Evolutionary conservation across 2,113 vertebrate species (phyloP).

Genomic region (Phrynosoma blainvillii): DNA sequence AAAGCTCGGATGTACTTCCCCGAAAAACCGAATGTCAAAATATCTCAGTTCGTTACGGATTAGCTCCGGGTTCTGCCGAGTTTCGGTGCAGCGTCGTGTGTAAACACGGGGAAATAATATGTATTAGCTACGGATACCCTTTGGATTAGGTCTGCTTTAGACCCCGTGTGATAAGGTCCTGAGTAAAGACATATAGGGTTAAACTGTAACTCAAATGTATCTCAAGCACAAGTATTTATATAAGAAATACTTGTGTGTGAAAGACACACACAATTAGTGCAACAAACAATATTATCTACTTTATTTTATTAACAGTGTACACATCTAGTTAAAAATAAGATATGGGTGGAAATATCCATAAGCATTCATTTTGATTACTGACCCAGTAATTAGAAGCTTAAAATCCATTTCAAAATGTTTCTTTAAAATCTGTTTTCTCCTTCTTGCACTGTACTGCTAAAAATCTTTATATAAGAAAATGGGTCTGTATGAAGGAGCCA

Average conservation of each 20-base stretch:
- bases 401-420: constrained; percentile 32
- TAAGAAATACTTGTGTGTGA: neutral
- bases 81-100: too few relatives aligned
- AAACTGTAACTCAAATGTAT: neutral
- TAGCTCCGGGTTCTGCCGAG: too few relatives aligned
- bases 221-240: neutral
- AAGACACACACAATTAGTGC: neutral
- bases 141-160: too few relatives aligned
- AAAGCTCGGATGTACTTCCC: too few relatives aligned
- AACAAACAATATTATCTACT: neutral
- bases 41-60: too few relatives aligned
- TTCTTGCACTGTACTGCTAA: constrained; percentile 60
- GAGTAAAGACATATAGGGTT: neutral
- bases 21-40: too few relatives aligned
- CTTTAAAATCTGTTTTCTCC: constrained; percentile 35
- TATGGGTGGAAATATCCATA: neutral
- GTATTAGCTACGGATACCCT: too few relatives aligned
- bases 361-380: constrained; percentile 19
- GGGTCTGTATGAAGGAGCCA: neutral
- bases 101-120: too few relatives aligned
- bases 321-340: constrained; percentile 4
- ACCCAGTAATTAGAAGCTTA: constrained; percentile 39
- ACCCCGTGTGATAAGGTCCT: too few relatives aligned
- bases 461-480: constrained; percentile 72
- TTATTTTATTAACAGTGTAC: constrained; percentile 36